Evolutionary conservation across 2,888 invertebrate genomes (phyloP).

Genomic region (Hydropsyche betteni): DNA sequence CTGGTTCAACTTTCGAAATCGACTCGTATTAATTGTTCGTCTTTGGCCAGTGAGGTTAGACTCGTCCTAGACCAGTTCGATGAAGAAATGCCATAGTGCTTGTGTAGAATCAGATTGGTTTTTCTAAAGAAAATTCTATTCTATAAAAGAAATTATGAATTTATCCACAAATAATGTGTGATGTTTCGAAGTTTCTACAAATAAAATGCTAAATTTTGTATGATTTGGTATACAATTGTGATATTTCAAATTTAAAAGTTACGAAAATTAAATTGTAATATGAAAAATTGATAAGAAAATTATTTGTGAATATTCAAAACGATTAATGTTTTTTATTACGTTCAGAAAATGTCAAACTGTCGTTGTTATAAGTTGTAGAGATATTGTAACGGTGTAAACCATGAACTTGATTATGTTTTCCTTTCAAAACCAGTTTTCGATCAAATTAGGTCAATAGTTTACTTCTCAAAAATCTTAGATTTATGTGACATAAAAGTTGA

Average conservation of each 20-base stretch:
- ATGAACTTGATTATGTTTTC: conserved; percentile 2
- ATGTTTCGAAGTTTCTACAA: neutral
- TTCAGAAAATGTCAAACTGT: neutral
- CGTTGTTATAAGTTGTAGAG: too few species aligned
- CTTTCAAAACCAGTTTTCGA: conserved; percentile 11
- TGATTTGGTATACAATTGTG: too few species aligned
- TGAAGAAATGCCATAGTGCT: too few species aligned
- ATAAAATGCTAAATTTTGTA: neutral
- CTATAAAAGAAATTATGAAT: neutral
- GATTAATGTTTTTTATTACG: neutral
- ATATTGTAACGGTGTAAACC: conserved; percentile 15
- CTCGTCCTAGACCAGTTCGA: too few species aligned
- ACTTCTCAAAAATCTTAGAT: neutral
- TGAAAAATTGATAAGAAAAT: neutral
- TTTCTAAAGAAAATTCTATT: too few species aligned
- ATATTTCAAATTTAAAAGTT: neutral
- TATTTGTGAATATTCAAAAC: neutral
- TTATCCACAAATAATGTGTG: neutral
- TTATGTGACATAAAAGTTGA: too few species aligned
- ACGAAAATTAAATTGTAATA: neutral
- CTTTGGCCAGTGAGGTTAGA: too few species aligned
- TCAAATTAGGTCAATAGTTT: conserved; percentile 1
- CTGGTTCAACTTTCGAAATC: neutral
- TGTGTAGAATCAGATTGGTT: too few species aligned
- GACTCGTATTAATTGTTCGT: neutral